phyloP scores from a whole-genome alignment of 2,888 invertebrate genomes.

The Drosophila neotestacea region DNA sequence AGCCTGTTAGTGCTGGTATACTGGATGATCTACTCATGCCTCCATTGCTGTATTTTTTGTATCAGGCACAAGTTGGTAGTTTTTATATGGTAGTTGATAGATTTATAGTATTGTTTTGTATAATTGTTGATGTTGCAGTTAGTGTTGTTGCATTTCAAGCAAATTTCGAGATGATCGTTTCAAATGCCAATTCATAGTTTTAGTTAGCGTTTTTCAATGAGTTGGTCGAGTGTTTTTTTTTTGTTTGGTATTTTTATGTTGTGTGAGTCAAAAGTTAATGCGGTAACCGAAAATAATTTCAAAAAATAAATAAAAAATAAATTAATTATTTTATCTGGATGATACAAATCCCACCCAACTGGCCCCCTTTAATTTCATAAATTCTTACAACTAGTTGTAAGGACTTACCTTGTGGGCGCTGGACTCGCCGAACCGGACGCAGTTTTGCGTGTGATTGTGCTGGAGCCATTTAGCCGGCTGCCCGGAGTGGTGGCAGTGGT shows the following conservation, averaged over 20 bases:
- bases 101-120: conserved; percentile 9
- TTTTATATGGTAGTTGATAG: conserved; percentile 32
- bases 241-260: conserved; percentile 28
- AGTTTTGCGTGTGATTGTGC: conserved; percentile 87
- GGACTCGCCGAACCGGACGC: conserved; percentile 92
- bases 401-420: conserved; percentile 90
- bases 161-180: conserved; percentile 55
- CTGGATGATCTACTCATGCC: conserved; percentile 95
- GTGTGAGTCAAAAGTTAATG: conserved; percentile 73
- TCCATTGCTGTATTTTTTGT: conserved; percentile 86
- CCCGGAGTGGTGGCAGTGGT: conserved; percentile 81
- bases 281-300: conserved; percentile 71
- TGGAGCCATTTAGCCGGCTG: conserved; percentile 87
- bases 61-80: conserved; percentile 60
- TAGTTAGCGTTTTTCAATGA: conserved; percentile 58
- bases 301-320: conserved; percentile 53
- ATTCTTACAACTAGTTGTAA: background rate
- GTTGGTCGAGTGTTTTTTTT: conserved; percentile 23
- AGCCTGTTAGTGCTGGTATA: conserved; percentile 91
- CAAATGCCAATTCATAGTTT: conserved; percentile 65
- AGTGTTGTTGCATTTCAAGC: conserved; percentile 65
- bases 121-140: conserved; percentile 57
- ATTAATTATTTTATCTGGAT: conserved; percentile 56
- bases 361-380: conserved; percentile 5
- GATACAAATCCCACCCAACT: conserved; percentile 4